Percentiles rank a stretch among this genome's conserved stretches.
phyloP scores from a whole-genome alignment of 2,113 vertebrate genomes.

The Psittacula cyanocephala region DNA sequence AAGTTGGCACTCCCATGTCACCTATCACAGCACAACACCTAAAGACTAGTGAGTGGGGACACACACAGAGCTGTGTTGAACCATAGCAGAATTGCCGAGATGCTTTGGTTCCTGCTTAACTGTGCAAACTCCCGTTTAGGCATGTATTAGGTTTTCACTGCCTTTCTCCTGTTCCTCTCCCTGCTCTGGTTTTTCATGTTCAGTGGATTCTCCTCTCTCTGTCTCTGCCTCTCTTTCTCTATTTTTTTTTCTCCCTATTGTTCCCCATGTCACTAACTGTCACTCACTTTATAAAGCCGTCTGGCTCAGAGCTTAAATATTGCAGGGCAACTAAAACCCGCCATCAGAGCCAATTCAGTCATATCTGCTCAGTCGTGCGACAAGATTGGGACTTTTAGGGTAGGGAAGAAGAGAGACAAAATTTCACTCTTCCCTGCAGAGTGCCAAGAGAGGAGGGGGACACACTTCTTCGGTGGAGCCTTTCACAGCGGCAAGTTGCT shows the following conservation, averaged over 20 bases:
- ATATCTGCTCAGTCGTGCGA: constrained; percentile 97
- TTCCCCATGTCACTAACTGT: constrained; percentile 86
- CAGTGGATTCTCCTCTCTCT: constrained; percentile 65
- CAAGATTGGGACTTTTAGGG: constrained; percentile 90
- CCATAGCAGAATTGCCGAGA: constrained; percentile 2
- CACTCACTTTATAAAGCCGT: constrained; percentile 93
- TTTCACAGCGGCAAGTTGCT: constrained; percentile 89
- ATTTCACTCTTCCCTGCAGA: constrained; percentile 86
- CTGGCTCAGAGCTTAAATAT: constrained; percentile 98
- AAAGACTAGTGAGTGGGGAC: not conserved
- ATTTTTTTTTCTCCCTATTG: constrained; percentile 84
- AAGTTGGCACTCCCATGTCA: not conserved
- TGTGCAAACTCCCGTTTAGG: constrained; percentile 28
- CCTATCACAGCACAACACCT: not conserved
- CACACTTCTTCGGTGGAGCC: constrained; percentile 79
- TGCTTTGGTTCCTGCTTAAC: constrained; percentile 18
- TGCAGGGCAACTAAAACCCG: constrained; percentile 93
- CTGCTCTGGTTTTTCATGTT: constrained; percentile 54
- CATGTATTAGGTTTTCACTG: constrained; percentile 42
- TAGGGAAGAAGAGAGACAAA: constrained; percentile 84
- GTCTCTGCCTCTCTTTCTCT: constrained; percentile 65
- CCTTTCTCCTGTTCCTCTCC: constrained; percentile 32
- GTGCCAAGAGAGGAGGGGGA: constrained; percentile 82
- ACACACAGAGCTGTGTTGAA: not conserved
- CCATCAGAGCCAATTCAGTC: constrained; percentile 95